A percentile compares a stretch with the other conserved stretches of the same genome.
phyloP scores from a whole-genome alignment of 2,113 vertebrate genomes.

The Chaetodon trifascialis region DNA sequence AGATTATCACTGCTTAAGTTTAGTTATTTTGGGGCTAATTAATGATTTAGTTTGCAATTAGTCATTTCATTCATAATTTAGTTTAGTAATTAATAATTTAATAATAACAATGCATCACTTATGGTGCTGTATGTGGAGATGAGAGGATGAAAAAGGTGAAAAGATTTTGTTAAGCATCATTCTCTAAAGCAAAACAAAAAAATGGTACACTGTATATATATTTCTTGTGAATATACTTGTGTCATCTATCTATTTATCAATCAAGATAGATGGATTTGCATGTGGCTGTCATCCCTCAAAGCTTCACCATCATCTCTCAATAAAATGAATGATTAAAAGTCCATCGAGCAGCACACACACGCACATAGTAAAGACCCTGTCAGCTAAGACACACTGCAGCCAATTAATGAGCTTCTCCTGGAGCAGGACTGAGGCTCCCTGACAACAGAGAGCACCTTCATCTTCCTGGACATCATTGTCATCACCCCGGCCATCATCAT shows the following conservation, averaged over 20 bases:
- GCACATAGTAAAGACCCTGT: slow-evolving; percentile 18
- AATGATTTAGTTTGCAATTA: slow-evolving; percentile 17
- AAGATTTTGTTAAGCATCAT: neutral
- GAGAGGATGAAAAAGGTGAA: neutral
- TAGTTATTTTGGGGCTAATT: neutral
- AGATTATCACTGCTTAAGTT: neutral
- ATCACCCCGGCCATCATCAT: slow-evolving; percentile 60
- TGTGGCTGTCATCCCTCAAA: slow-evolving; percentile 1
- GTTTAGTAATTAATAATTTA: neutral
- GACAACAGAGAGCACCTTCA: slow-evolving; percentile 76
- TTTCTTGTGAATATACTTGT: neutral
- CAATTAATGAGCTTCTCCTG: slow-evolving; percentile 77
- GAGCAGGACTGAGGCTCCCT: slow-evolving; percentile 61
- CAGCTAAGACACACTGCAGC: slow-evolving; percentile 52
- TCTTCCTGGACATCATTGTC: slow-evolving; percentile 61
- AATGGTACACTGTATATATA: neutral
- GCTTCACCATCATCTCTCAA: slow-evolving; percentile 29
- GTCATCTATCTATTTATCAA: neutral
- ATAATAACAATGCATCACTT: neutral
- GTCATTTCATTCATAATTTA: slow-evolving; percentile 11
- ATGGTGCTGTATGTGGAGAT: neutral
- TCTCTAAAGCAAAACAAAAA: neutral
- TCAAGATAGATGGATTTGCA: neutral
- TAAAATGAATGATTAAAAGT: slow-evolving; percentile 43
- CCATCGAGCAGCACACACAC: slow-evolving; percentile 28